Evolutionary conservation across 2,888 invertebrate species (phyloP), one percentile per base, ranked within the genome.

Genomic region (Lingula anatina): DNA sequence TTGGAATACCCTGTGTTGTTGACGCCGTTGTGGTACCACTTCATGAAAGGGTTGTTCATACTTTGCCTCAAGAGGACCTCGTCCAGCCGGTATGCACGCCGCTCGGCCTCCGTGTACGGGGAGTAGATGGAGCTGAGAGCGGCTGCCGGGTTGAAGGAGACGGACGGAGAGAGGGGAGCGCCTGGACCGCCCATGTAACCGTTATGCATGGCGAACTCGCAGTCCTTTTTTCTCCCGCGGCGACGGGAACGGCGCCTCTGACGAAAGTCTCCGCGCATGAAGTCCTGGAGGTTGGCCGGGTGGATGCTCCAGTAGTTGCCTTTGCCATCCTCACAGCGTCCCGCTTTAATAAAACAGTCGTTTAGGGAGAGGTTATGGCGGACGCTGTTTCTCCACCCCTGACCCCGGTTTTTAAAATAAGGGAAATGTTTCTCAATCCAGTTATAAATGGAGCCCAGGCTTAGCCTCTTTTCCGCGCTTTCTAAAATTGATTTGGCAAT

Each of bases 241-340:
- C 68, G 52, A 9, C 70, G 54, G 2, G 68, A 67, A 18, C 70
- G 60, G 5, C 68, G 55, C 46, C 72, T 54, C 43, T 70, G 70
- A 2, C 72, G 60, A 55, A 70, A 73, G 51, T 73, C 73, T 3
- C 73, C 73, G 5, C 68, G 51, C 57, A 64, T 62, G 52, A 73
- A 73, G 55, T 71, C 71, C 53, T 69, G 70, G 20, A 69, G 61
- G 55, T 70, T 70, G 4, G 70, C 70, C 15, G 70, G 71, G 50
- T 73, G 73, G 40, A 73, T 69, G 23, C 67, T 68, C 73, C 73
- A 73, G 54, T 71, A 71, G 57, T 71, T 68, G 0, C 72, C 71
- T 50, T 71, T 71, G 18, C 71, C 71, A 42, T 68, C 68, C 46
- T 71, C 71, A 45, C 68, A 66, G 9, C 70, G 50, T 1, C 70